A percentile compares a stretch with the other conserved stretches of the same genome.
Evolutionary conservation across 1,140 invertebrate genomes (phyloP).

Genomic region (honey bee (Apis mellifera)): Amel_HAv3.1 CM009938.2:2680501-2681000

Average conservation of each 20-base stretch:
- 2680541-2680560: too few species aligned
- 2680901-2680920: neutral
- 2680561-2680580: too few species aligned
- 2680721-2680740: slow-evolving; percentile 19
- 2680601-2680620: too few species aligned
- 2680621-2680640: neutral
- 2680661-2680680: slow-evolving; percentile 2
- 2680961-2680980: neutral
- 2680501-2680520: too few species aligned
- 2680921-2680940: neutral
- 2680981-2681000: too few species aligned
- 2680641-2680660: neutral
- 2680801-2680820: slow-evolving; percentile 40
- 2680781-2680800: slow-evolving; percentile 39
- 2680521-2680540: too few species aligned
- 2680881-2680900: neutral
- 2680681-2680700: neutral
- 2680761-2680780: slow-evolving; percentile 33
- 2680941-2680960: neutral
- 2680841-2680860: slow-evolving; percentile 7
- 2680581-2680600: too few species aligned
- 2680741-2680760: slow-evolving; percentile 29
- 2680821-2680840: slow-evolving; percentile 48
- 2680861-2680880: neutral
- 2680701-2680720: slow-evolving; percentile 12